Percentiles rank a stretch among this genome's conserved stretches.
These are phyloP conservation scores for Xyrauchen texanus DNA, from an alignment of 2,113 vertebrate genomes.

Conservation along the genomic window DNA sequence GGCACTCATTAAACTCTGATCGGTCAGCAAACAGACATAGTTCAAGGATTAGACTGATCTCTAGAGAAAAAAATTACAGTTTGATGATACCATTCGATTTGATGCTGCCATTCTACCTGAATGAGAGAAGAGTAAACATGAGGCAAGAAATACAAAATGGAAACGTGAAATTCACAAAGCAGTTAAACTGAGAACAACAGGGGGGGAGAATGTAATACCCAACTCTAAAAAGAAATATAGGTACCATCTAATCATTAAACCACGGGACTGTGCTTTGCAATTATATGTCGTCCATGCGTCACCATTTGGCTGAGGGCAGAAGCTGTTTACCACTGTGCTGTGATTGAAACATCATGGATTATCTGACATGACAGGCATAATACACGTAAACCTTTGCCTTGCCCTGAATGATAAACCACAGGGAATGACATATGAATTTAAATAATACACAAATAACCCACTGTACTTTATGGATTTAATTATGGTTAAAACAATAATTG, in stretches of 20 bases:
- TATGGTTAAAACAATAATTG: background rate
- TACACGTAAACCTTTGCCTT: constrained; percentile 28
- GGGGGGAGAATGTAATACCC: background rate
- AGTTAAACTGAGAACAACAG: background rate
- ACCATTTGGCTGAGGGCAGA: background rate
- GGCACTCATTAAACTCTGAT: constrained; percentile 18
- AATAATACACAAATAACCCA: constrained; percentile 26
- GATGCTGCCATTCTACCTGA: background rate
- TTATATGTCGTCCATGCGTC: constrained; percentile 17
- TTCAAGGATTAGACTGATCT: constrained; percentile 31
- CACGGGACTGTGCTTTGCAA: constrained; percentile 11
- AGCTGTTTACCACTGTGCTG: constrained; percentile 12
- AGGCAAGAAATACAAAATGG: background rate
- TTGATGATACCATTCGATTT: background rate
- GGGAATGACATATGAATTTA: background rate
- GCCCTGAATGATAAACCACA: background rate
- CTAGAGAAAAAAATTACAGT: constrained; percentile 19
- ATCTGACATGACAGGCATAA: constrained; percentile 20
- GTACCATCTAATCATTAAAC: constrained; percentile 15
- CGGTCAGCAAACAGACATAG: constrained; percentile 17
- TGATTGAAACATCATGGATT: constrained; percentile 36
- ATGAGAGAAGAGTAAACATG: background rate
- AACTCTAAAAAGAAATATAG: constrained; percentile 1
- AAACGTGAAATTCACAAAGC: background rate
- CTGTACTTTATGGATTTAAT: constrained; percentile 14